Base-by-base conservation (phyloP, 2,888 invertebrate genomes). In the Hirtodrosophila histrioides region DNA sequence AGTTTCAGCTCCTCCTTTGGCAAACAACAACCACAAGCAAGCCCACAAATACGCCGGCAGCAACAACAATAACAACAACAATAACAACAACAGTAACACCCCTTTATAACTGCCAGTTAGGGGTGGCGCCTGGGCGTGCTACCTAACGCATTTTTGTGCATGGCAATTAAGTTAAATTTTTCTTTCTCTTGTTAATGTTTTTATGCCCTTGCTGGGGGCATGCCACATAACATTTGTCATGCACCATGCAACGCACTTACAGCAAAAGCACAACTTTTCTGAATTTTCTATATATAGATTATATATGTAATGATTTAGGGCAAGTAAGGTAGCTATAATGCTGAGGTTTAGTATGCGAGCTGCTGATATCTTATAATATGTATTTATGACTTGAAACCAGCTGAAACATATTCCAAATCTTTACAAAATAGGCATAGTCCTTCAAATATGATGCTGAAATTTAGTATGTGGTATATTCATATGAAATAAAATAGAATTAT, bases 91-190 rank as follows among this genome's bases (percentile, higher is more conserved):
- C 57, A 68, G 56, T 58, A 65, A 69, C 82, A 79, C 80, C 81
- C 81, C 67, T 76, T 82, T 76, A 55, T 62, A 39, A 56, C 48
- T 61, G 60, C 12, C 60, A n/a, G 51, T 23, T 29, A 17, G 39
- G 9, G 40, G 24, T 8, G 31, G 4, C 2, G 31, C 31, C 7
- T 31, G 48, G 31, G 39, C 8, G 62, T 48, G 71, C 64, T 58
- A 63, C 76, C 76, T 66, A 56, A 75, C 75, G 76, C 73, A 68
- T 76, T 76, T 76, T 65, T 83, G 58, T 63, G 75, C 63, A 76
- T 82, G 82, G 82, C 82, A 82, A 82, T 82, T 82, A 82, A 82
- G 82, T 82, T 82, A 85, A 77, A 85, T 79, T 80, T 82, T 81
- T 81, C 77, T 75, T 70, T 71, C 71, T 73, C 84, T 80, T 83